A percentile compares a stretch with the other conserved stretches of the same genome.
Evolutionary conservation across 2,888 invertebrate genomes (phyloP).

Genomic region (Dolichopus griseipennis): DNA sequence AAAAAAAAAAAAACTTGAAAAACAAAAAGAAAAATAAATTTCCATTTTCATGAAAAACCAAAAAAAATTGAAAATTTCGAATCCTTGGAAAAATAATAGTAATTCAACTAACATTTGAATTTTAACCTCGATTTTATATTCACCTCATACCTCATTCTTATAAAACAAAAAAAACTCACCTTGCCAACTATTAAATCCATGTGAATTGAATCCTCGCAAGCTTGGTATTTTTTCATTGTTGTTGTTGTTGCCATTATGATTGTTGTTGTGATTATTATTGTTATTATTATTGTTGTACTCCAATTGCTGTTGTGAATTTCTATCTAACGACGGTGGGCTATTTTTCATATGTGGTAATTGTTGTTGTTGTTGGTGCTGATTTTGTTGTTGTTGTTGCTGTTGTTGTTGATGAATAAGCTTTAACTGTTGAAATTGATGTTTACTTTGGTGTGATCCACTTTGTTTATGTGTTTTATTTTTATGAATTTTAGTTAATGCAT

Average conservation of each 20-base stretch:
- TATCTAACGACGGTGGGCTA: constrained; percentile 36
- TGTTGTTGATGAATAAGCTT: constrained; percentile 29
- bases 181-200: constrained; percentile 4
- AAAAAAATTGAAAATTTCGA: no score
- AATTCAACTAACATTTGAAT: no score
- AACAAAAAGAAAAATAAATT: no score
- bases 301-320: constrained; percentile 33
- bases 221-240: constrained; percentile 3
- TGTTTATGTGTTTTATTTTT: not conserved
- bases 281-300: constrained; percentile 20
- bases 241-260: not conserved
- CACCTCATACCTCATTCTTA: no score
- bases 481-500: not conserved
- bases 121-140: no score
- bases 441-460: constrained; percentile 1
- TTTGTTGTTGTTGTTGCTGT: constrained; percentile 29
- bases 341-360: constrained; percentile 34
- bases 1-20: no score
- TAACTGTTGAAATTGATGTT: constrained; percentile 22
- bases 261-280: not conserved
- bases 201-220: not conserved
- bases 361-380: constrained; percentile 31
- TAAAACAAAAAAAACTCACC: not conserved
- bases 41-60: no score
- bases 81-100: no score